phyloP scores from a whole-genome alignment of 2,888 invertebrate species.

The Drosophila diplacantha region DNA sequence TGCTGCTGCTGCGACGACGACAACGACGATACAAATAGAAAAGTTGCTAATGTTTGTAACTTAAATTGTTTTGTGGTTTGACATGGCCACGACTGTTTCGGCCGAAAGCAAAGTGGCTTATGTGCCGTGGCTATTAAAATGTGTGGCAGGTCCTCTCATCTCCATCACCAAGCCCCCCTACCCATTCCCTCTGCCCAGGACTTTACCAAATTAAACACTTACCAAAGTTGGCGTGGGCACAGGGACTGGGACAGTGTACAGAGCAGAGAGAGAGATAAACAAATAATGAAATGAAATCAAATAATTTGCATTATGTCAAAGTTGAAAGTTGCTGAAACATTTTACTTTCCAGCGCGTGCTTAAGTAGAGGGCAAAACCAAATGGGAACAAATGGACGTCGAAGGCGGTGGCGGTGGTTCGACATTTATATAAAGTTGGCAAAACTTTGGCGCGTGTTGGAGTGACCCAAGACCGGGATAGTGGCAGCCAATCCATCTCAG shows the following conservation, averaged over 20 bases:
- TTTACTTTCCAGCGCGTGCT: conserved; percentile 55
- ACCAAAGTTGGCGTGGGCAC: conserved; percentile 22
- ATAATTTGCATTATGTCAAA: conserved; percentile 64
- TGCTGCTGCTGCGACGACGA: conserved; percentile 2
- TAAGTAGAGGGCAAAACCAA: conserved; percentile 46
- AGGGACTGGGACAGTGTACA: neutral
- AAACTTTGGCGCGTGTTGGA: conserved; percentile 47
- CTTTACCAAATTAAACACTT: conserved; percentile 50
- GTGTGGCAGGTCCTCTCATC: conserved; percentile 40
- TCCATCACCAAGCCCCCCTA: neutral
- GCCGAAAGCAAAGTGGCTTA: conserved; percentile 55
- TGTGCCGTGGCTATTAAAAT: conserved; percentile 59
- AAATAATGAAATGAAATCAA: conserved; percentile 65
- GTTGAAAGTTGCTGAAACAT: conserved; percentile 54
- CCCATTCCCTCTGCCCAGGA: neutral
- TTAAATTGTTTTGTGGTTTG: conserved; percentile 73
- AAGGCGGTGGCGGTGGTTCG: conserved; percentile 3
- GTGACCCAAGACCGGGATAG: conserved; percentile 33
- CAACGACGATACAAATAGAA: conserved; percentile 56
- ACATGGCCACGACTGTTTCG: conserved; percentile 47
- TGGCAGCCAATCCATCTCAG: conserved; percentile 13
- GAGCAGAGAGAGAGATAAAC: conserved; percentile 29
- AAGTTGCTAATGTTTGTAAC: conserved; percentile 67
- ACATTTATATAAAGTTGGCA: conserved; percentile 38
- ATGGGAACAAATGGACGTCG: conserved; percentile 23